Evolutionary conservation across 2,888 invertebrate species (phyloP).

Genomic region (Cryptocheilus praepositus): DNA sequence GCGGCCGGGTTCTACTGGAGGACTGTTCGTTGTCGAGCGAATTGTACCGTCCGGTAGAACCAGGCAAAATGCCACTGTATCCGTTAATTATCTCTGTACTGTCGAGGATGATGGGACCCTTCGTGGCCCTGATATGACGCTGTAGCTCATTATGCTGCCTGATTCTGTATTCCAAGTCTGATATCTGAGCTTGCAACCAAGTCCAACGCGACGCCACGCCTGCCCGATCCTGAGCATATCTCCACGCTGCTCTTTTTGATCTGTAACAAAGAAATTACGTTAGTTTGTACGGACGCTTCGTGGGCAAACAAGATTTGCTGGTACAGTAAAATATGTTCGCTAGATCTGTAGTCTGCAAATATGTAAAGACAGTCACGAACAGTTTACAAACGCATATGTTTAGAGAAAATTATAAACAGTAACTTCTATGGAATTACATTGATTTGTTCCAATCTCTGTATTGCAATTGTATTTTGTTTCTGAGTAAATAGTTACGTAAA

Average conservation of each 20-base stretch:
- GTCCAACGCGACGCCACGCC: slow-evolving; percentile 91
- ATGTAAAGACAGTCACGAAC: not conserved
- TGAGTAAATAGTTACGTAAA: too few species aligned
- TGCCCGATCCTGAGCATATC: slow-evolving; percentile 86
- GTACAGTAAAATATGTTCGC: not conserved
- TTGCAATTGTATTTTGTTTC: slow-evolving; percentile 10
- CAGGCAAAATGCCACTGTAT: slow-evolving; percentile 82
- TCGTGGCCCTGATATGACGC: slow-evolving; percentile 80
- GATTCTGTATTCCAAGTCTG: slow-evolving; percentile 93
- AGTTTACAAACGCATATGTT: not conserved
- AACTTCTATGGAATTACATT: too few species aligned
- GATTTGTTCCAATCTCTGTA: slow-evolving; percentile 4
- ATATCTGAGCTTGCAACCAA: slow-evolving; percentile 94
- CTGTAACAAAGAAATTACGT: slow-evolving; percentile 74
- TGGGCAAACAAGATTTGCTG: too few species aligned
- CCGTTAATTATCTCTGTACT: slow-evolving; percentile 77
- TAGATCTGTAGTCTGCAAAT: not conserved
- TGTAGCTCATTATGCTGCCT: slow-evolving; percentile 90
- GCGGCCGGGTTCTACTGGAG: slow-evolving; percentile 80
- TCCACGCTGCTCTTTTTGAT: slow-evolving; percentile 89
- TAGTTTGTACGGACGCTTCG: too few species aligned
- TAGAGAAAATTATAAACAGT: too few species aligned
- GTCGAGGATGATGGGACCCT: slow-evolving; percentile 78
- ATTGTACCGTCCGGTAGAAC: slow-evolving; percentile 71
- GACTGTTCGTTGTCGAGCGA: slow-evolving; percentile 55